phyloP scores from a whole-genome alignment of 2,888 invertebrate genomes.

The Drosophila maculinotata region DNA sequence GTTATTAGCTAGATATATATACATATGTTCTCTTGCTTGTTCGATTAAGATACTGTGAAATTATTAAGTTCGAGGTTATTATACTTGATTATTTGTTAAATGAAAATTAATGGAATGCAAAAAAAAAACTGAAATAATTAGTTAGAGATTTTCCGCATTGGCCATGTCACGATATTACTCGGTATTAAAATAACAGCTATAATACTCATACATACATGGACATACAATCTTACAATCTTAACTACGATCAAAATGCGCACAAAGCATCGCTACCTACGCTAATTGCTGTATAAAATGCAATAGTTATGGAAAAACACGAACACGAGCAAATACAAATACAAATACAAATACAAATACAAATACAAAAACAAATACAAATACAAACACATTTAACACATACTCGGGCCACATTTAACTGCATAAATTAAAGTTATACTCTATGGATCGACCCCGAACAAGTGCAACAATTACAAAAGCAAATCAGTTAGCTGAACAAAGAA shows the following conservation, averaged over 20 bases:
- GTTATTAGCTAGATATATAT: no score
- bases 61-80: conserved; percentile 23
- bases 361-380: not conserved
- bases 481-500: conserved; percentile 44
- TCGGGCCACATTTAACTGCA: conserved; percentile 29
- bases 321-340: conserved; percentile 6
- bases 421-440: conserved; percentile 52
- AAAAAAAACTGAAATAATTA: conserved; percentile 33
- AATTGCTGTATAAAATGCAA: conserved; percentile 61
- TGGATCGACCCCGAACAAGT: conserved; percentile 55
- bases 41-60: conserved; percentile 1
- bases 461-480: conserved; percentile 49
- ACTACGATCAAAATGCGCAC: conserved; percentile 51
- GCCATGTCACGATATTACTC: conserved; percentile 47
- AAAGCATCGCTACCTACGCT: conserved; percentile 55
- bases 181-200: conserved; percentile 38
- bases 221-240: conserved; percentile 56
- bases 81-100: conserved; percentile 40
- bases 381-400: conserved; percentile 26
- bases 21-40: no score
- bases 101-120: conserved; percentile 17
- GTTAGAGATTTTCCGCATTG: conserved; percentile 51
- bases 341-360: conserved; percentile 3
- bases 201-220: conserved; percentile 27
- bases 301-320: conserved; percentile 38